Conservation (phyloP, 2,797 vertebrate genomes). For the Okamejei kenojei region DNA sequence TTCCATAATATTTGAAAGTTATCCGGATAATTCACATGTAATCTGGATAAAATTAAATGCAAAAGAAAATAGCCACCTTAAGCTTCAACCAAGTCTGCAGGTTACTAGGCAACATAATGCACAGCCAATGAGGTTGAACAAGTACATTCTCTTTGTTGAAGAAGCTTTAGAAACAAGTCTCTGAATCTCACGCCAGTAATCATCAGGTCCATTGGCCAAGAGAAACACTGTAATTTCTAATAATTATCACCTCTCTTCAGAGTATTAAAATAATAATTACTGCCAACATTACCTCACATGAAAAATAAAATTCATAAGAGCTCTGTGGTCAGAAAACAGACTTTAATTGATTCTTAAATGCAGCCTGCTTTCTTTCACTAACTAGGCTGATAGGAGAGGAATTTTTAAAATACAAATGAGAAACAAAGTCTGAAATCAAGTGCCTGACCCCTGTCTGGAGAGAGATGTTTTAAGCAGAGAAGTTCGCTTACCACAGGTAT, state of each 20-base stretch:
- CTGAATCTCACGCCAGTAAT: constrained; percentile 20
- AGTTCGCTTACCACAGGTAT: constrained; percentile 49
- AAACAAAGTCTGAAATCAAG: neutral
- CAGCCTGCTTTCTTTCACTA: neutral
- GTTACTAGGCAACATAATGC: constrained; percentile 19
- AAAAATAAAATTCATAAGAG: constrained; percentile 1
- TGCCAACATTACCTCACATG: neutral
- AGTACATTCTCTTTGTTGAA: constrained; percentile 18
- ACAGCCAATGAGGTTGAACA: constrained; percentile 1
- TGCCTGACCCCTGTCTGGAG: constrained; percentile 41
- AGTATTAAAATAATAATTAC: constrained; percentile 13
- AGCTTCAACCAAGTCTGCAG: constrained; percentile 17
- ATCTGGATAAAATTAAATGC: neutral
- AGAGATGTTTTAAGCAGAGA: constrained; percentile 45
- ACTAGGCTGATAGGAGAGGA: neutral
- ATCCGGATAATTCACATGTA: neutral
- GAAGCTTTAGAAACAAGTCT: constrained; percentile 23
- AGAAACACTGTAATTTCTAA: constrained; percentile 10
- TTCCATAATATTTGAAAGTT: neutral
- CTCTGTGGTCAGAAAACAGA: neutral
- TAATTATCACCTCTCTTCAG: constrained; percentile 7
- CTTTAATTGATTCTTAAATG: constrained; percentile 1
- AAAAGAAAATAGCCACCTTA: neutral
- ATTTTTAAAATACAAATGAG: neutral
- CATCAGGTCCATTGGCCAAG: neutral